phyloP scores from a whole-genome alignment of 2,797 vertebrate species.

The Sus cebifrons region DNA sequence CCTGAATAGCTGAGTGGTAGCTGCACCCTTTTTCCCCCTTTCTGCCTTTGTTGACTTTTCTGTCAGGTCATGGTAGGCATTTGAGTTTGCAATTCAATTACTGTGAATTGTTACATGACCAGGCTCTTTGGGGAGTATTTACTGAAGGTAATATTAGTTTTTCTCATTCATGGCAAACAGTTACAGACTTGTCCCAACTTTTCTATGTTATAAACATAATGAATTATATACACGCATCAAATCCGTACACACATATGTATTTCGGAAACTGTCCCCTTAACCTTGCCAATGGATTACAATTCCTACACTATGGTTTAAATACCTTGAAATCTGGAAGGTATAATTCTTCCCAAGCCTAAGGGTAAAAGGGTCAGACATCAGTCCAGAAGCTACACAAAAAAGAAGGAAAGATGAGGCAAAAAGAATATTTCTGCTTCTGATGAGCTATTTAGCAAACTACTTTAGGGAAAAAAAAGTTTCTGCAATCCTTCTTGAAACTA shows the following conservation, averaged over 20 bases:
- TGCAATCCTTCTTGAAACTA: slow-evolving; percentile 1
- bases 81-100: neutral
- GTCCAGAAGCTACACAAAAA: neutral
- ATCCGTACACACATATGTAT: neutral
- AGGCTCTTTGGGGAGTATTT: neutral
- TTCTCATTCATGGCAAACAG: neutral
- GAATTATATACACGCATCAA: neutral
- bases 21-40: neutral
- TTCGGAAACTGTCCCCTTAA: neutral
- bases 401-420: neutral
- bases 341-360: neutral
- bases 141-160: neutral
- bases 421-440: neutral
- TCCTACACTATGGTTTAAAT: neutral
- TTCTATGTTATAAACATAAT: slow-evolving; percentile 1
- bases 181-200: neutral
- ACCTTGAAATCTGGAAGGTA: neutral
- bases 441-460: slow-evolving; percentile 47
- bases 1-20: neutral
- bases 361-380: slow-evolving; percentile 54
- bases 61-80: neutral
- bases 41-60: neutral
- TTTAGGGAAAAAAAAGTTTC: slow-evolving; percentile 36
- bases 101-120: neutral
- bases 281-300: slow-evolving; percentile 20